Evolutionary conservation across 2,113 vertebrate genomes (phyloP).

Genomic region (Clarias macrocephalus): DNA sequence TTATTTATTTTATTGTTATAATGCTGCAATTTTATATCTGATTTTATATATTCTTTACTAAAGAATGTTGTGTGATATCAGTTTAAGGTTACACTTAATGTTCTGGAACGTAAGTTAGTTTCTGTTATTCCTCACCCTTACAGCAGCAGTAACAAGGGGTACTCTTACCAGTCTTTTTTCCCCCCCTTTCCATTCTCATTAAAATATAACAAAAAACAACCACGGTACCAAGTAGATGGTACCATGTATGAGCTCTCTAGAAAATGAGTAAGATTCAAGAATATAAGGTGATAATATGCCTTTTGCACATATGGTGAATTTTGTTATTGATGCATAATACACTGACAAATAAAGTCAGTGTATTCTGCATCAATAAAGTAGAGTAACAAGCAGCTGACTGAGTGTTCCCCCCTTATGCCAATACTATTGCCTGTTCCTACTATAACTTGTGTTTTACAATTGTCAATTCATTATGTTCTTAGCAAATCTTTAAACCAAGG

Average conservation of each 20-base stretch:
- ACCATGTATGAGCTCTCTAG: not conserved
- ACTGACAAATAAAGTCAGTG: not conserved
- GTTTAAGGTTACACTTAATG: not conserved
- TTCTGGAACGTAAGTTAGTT: not conserved
- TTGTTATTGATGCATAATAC: not conserved
- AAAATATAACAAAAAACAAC: not conserved
- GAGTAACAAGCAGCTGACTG: not conserved
- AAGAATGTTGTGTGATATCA: not conserved
- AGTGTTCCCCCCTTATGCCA: not conserved
- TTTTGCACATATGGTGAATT: not conserved
- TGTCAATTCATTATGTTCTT: not conserved
- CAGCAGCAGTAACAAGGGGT: not conserved
- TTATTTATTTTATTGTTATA: not conserved
- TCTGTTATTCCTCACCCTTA: not conserved
- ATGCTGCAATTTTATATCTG: not conserved
- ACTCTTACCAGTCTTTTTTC: not conserved
- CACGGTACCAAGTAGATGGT: not conserved
- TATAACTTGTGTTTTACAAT: not conserved
- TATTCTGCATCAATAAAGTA: no score
- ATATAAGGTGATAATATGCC: not conserved
- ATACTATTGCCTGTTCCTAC: no score
- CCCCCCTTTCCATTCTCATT: not conserved
- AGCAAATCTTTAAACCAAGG: not conserved
- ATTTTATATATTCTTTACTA: not conserved
- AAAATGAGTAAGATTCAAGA: not conserved